Evolutionary conservation across 64 coral and sea anemone genomes (phyloP).

Genomic region (Hydrozoanthus tunicans): DNA sequence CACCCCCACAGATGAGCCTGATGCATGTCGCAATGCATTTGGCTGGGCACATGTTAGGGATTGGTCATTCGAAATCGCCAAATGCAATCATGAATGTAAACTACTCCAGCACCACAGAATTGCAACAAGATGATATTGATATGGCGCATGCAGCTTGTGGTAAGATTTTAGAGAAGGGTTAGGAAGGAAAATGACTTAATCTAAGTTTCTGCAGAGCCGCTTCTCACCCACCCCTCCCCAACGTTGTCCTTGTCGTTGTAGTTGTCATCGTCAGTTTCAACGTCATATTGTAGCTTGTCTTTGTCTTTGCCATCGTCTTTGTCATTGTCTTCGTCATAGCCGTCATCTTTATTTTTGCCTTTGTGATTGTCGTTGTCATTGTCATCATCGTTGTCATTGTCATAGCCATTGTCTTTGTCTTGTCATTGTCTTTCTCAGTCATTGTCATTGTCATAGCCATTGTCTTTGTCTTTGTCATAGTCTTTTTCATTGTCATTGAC

Average conservation of each 20-base stretch:
- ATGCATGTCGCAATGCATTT: not conserved
- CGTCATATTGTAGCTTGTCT: not conserved
- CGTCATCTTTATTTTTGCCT: not conserved
- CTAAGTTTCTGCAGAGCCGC: no score
- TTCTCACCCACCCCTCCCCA: no score
- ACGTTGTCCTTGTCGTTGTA: not conserved
- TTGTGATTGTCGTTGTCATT: not conserved
- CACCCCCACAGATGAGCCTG: not conserved
- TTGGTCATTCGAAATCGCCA: not conserved
- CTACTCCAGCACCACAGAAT: not conserved
- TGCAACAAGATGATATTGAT: conserved; percentile 20
- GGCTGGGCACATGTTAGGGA: conserved; percentile 15
- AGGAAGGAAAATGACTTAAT: no score
- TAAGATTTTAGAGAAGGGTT: not conserved
- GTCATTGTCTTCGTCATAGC: not conserved
- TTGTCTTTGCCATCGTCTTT: not conserved
- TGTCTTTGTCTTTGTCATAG: not conserved
- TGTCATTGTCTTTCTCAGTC: not conserved
- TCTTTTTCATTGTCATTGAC: not conserved
- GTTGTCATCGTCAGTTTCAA: no score
- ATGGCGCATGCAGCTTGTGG: not conserved
- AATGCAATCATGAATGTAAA: not conserved
- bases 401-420: not conserved
- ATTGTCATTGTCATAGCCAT: not conserved
- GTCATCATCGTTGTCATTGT: not conserved